Percentiles rank a stretch among this genome's conserved stretches.
Evolutionary conservation across 2,797 vertebrate genomes (phyloP).

Genomic region (Eulemur coronatus): DNA sequence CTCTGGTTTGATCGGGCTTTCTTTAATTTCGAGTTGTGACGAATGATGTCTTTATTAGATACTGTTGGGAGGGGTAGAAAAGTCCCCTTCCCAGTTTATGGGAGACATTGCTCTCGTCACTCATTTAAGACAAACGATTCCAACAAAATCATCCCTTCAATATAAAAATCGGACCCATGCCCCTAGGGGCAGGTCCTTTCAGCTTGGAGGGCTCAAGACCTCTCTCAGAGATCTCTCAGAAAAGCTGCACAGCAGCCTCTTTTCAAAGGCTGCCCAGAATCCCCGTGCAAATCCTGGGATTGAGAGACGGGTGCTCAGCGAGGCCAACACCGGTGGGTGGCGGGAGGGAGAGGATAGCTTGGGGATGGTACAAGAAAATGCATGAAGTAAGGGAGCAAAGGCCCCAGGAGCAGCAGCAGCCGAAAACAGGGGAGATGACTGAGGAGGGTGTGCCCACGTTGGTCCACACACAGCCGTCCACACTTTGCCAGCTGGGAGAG

Average conservation of each 20-base stretch:
- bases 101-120: background rate
- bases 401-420: background rate
- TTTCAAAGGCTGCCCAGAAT: slow-evolving; percentile 43
- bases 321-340: background rate
- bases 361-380: background rate
- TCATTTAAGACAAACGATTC: slow-evolving; percentile 38
- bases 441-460: background rate
- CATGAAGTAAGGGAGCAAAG: background rate
- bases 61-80: slow-evolving; percentile 26
- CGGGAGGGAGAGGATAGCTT: background rate
- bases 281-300: slow-evolving; percentile 42
- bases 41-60: slow-evolving; percentile 58
- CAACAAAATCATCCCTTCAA: slow-evolving; percentile 36
- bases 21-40: slow-evolving; percentile 51
- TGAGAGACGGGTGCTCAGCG: background rate
- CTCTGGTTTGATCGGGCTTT: slow-evolving; percentile 6
- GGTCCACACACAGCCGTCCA: background rate
- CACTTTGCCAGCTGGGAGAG: background rate
- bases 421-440: background rate
- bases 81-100: slow-evolving; percentile 31
- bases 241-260: background rate
- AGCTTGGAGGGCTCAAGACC: slow-evolving; percentile 41
- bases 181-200: slow-evolving; percentile 1
- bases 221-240: background rate
- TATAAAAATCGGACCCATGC: background rate